These are phyloP conservation scores for Atherinomorus stipes DNA, from an alignment of 2,113 vertebrate species.

Conservation along the genomic window DNA sequence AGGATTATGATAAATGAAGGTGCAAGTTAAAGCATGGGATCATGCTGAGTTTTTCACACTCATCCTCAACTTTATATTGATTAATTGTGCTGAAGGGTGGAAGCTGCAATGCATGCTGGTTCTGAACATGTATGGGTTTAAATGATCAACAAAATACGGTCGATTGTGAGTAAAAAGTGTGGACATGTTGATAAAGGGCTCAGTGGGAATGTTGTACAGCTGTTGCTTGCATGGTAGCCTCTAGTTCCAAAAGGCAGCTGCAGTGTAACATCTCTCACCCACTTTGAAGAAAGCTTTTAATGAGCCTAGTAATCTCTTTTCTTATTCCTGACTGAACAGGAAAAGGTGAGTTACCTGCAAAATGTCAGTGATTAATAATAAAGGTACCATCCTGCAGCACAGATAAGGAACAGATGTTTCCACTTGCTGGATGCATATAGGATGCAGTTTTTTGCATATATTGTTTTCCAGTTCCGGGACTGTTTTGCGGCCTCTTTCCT, in stretches of 20 bases:
- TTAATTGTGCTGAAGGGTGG: conserved; percentile 7
- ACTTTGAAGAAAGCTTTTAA: conserved; percentile 65
- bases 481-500: too few species aligned
- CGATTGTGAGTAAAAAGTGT: conserved; percentile 9
- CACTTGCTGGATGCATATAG: neutral
- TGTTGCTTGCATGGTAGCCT: conserved; percentile 36
- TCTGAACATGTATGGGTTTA: conserved; percentile 11
- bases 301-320: conserved; percentile 37
- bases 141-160: conserved; percentile 22
- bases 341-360: conserved; percentile 19
- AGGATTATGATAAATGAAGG: conserved; percentile 45
- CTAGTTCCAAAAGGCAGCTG: conserved; percentile 26
- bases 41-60: neutral
- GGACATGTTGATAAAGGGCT: conserved; percentile 33
- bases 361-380: conserved; percentile 28
- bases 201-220: conserved; percentile 31
- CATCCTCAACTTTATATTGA: conserved; percentile 22
- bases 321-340: conserved; percentile 22
- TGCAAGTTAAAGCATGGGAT: conserved; percentile 13
- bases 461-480: too few species aligned
- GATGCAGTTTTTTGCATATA: too few species aligned
- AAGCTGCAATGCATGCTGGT: conserved; percentile 21
- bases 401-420: neutral
- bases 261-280: conserved; percentile 46
- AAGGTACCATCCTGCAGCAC: neutral